Percentiles rank a stretch among this genome's conserved stretches.
Evolutionary conservation across 2,888 invertebrate genomes (phyloP).

Genomic region (Cantharis nigra): DNA sequence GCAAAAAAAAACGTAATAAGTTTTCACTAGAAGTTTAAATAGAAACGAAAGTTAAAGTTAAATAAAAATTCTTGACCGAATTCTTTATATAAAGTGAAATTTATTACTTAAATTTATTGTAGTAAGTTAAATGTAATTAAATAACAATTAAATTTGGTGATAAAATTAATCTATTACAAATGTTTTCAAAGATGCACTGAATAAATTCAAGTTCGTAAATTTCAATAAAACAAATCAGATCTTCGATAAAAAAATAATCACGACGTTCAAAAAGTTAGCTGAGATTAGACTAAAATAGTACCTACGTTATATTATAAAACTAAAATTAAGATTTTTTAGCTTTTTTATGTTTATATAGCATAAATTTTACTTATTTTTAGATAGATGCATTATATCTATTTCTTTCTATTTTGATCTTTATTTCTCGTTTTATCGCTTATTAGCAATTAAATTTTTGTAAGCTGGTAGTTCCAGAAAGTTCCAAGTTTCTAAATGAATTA

Average conservation of each 20-base stretch:
- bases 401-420: too few species aligned
- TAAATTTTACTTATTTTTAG: too few species aligned
- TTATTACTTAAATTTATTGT: background rate
- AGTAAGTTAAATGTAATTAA: background rate
- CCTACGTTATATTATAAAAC: too few species aligned
- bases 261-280: too few species aligned
- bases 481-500: background rate
- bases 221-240: background rate
- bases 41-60: background rate
- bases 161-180: background rate
- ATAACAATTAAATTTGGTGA: background rate
- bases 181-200: background rate
- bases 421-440: too few species aligned
- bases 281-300: too few species aligned
- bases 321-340: too few species aligned
- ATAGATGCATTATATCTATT: too few species aligned
- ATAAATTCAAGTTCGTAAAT: background rate
- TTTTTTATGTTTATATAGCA: too few species aligned
- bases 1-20: slow-evolving; percentile 15
- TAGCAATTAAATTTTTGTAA: background rate
- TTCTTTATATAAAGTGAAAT: background rate
- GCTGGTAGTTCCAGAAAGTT: background rate
- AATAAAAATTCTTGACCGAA: background rate
- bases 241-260: too few species aligned
- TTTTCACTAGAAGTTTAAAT: background rate